phyloP scores from a whole-genome alignment of 2,797 vertebrate genomes.

The Parambassis ranga region DNA sequence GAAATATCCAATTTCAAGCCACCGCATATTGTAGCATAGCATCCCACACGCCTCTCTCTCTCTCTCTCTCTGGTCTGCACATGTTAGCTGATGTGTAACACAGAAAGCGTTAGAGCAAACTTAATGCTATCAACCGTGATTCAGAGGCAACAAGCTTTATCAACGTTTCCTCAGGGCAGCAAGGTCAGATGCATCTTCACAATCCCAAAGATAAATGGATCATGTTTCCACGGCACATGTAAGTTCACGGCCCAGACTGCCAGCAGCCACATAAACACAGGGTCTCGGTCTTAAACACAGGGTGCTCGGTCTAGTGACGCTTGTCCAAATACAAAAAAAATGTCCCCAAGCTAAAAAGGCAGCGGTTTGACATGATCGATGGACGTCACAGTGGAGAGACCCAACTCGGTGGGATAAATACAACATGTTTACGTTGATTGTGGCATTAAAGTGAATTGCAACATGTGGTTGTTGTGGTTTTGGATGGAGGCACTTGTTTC shows the following conservation, averaged over 20 bases:
- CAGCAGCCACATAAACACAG: slow-evolving; percentile 70
- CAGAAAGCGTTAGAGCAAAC: slow-evolving; percentile 31
- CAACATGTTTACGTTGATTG: slow-evolving; percentile 36
- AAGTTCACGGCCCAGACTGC: slow-evolving; percentile 55
- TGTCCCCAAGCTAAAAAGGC: slow-evolving; percentile 59
- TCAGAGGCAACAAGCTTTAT: slow-evolving; percentile 57
- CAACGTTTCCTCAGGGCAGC: slow-evolving; percentile 67
- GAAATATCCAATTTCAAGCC: slow-evolving; percentile 45
- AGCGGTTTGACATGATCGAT: slow-evolving; percentile 64
- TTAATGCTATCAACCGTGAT: slow-evolving; percentile 56
- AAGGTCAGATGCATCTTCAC: slow-evolving; percentile 68
- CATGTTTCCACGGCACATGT: slow-evolving; percentile 61
- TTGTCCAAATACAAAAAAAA: slow-evolving; percentile 70
- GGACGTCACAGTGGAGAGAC: slow-evolving; percentile 44
- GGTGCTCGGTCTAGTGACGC: slow-evolving; percentile 56
- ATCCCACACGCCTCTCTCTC: slow-evolving; percentile 9
- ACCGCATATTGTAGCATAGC: slow-evolving; percentile 11
- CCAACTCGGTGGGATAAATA: slow-evolving; percentile 38
- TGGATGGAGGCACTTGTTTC: slow-evolving; percentile 11
- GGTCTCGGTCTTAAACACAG: slow-evolving; percentile 69
- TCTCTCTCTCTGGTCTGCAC: slow-evolving; percentile 16
- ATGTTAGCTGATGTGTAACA: slow-evolving; percentile 31
- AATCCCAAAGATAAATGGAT: slow-evolving; percentile 73
- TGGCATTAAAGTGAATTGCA: slow-evolving; percentile 55
- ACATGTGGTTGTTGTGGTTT: slow-evolving; percentile 23